Evolutionary conservation across 2,888 invertebrate genomes (phyloP).

Genomic region (Spilosoma lubricipeda): DNA sequence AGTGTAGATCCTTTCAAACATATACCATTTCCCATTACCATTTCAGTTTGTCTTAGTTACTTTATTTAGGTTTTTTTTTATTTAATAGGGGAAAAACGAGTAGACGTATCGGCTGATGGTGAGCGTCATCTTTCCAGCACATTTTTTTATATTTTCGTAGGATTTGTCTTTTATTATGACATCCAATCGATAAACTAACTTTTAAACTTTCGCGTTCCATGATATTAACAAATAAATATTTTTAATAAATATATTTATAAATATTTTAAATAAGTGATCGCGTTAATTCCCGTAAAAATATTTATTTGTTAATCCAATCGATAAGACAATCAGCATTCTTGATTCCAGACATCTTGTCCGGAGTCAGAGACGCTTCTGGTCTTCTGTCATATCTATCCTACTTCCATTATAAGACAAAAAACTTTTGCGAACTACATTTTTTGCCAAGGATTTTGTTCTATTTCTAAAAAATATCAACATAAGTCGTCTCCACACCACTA

Average conservation of each 20-base stretch:
- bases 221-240: no score
- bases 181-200: background rate
- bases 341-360: background rate
- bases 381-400: background rate
- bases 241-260: no score
- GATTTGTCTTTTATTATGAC: background rate
- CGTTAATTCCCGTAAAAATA: no score
- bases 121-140: background rate
- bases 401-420: background rate
- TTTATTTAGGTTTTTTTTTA: background rate
- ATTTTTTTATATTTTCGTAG: background rate
- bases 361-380: no score
- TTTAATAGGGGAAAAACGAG: no score
- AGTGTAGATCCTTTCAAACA: background rate
- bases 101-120: no score
- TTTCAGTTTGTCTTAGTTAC: no score
- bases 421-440: no score
- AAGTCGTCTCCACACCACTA: constrained; percentile 63
- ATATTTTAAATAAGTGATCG: no score
- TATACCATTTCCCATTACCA: no score
- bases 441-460: background rate
- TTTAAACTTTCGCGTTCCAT: no score
- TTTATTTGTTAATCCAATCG: no score
- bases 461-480: constrained; percentile 16
- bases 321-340: background rate